phyloP scores from a whole-genome alignment of 2,113 vertebrate genomes.

The Triplophysa dalaica region DNA sequence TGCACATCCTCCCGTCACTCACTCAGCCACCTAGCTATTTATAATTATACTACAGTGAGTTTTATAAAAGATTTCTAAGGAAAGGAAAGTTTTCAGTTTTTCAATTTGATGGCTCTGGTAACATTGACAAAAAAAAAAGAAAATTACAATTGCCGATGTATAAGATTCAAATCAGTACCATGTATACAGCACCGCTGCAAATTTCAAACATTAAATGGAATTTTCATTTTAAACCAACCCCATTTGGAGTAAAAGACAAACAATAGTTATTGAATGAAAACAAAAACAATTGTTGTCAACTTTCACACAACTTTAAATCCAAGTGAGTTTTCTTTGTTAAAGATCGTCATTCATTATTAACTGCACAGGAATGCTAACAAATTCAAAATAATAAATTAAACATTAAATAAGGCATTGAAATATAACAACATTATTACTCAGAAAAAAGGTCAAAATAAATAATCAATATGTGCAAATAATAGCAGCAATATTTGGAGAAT shows the following conservation, averaged over 20 bases:
- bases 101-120: slow-evolving; percentile 18
- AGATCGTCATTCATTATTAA: slow-evolving; percentile 1
- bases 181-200: neutral
- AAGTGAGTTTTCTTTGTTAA: too few species aligned
- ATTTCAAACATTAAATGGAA: neutral
- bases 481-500: slow-evolving; percentile 49
- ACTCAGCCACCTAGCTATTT: slow-evolving; percentile 65
- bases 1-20: slow-evolving; percentile 64
- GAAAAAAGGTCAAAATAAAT: neutral
- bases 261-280: neutral
- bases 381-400: neutral
- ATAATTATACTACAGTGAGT: slow-evolving; percentile 70
- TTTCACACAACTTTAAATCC: slow-evolving; percentile 3
- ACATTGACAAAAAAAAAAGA: slow-evolving; percentile 18
- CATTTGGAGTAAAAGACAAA: slow-evolving; percentile 4
- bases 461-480: slow-evolving; percentile 38
- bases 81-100: slow-evolving; percentile 71
- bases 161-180: slow-evolving; percentile 11
- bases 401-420: slow-evolving; percentile 32
- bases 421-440: neutral
- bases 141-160: slow-evolving; percentile 1
- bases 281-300: neutral
- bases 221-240: neutral
- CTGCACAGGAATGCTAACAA: slow-evolving; percentile 8
- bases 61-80: slow-evolving; percentile 69